Evolutionary conservation across 2,797 vertebrate species (phyloP).

Genomic region (Pampus argenteus): DNA sequence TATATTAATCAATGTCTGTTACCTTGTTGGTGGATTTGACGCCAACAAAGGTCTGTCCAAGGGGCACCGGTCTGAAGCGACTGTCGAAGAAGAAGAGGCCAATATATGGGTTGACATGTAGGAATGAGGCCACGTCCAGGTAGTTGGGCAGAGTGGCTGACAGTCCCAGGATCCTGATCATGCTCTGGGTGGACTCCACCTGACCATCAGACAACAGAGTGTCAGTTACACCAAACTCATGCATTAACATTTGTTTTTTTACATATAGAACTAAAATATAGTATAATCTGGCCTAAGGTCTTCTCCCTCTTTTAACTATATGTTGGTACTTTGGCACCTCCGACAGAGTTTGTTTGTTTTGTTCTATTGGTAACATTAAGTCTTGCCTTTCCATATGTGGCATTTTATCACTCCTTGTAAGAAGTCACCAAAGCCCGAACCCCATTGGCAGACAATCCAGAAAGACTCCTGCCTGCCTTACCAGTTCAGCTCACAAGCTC

Average conservation of each 20-base stretch:
- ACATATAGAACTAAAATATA: too few species aligned
- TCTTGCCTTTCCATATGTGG: too few species aligned
- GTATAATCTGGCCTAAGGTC: too few species aligned
- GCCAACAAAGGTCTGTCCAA: conserved; percentile 95
- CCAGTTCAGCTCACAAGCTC: too few species aligned
- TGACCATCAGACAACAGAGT: conserved; percentile 59
- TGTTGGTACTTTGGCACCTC: too few species aligned
- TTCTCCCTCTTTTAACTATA: too few species aligned
- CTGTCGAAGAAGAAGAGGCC: conserved; percentile 98
- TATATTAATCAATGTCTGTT: neutral
- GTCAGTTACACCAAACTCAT: neutral
- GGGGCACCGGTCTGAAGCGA: conserved; percentile 96
- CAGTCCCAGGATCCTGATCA: conserved; percentile 98
- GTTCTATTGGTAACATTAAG: too few species aligned
- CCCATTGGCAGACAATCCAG: too few species aligned
- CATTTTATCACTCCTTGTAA: too few species aligned
- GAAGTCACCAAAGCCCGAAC: too few species aligned
- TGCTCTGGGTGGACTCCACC: conserved; percentile 99
- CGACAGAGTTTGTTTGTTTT: too few species aligned
- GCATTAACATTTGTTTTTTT: neutral
- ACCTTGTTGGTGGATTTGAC: conserved; percentile 96
- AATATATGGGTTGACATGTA: conserved; percentile 96
- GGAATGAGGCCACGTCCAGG: conserved; percentile 94
- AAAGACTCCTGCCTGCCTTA: too few species aligned
- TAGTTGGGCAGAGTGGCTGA: conserved; percentile 98